These are phyloP conservation scores for Python bivittatus DNA, from an alignment of 2,113 vertebrate genomes.

Conservation along the genomic window DNA sequence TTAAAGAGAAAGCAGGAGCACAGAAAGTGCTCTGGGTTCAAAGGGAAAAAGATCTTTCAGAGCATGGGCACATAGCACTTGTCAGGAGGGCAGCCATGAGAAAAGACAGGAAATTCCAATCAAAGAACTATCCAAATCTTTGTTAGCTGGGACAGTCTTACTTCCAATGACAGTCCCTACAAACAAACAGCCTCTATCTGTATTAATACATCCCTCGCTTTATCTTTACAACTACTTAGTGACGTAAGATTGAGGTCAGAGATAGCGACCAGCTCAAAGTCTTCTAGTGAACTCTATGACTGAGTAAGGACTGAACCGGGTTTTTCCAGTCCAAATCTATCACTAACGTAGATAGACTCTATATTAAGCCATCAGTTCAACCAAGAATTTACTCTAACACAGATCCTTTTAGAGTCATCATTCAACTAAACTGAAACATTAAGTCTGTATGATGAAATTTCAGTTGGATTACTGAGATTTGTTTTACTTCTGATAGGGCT, in stretches of 20 bases:
- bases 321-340: background rate
- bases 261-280: background rate
- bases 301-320: background rate
- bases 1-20: background rate
- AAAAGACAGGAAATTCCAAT: background rate
- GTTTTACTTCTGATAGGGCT: background rate
- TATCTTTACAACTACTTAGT: background rate
- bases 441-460: background rate
- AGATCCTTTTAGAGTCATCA: background rate
- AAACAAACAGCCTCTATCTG: background rate
- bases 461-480: background rate
- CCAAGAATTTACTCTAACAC: background rate
- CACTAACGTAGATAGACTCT: background rate
- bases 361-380: background rate
- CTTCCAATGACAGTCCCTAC: background rate
- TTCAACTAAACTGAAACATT: background rate
- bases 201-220: background rate
- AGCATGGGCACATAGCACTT: background rate
- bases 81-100: background rate
- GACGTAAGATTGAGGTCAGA: background rate
- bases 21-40: background rate
- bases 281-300: background rate
- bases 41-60: background rate
- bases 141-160: background rate
- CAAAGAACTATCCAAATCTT: background rate